phyloP scores from a whole-genome alignment of 2,797 vertebrate genomes.

The Phalloptychus januarius region DNA sequence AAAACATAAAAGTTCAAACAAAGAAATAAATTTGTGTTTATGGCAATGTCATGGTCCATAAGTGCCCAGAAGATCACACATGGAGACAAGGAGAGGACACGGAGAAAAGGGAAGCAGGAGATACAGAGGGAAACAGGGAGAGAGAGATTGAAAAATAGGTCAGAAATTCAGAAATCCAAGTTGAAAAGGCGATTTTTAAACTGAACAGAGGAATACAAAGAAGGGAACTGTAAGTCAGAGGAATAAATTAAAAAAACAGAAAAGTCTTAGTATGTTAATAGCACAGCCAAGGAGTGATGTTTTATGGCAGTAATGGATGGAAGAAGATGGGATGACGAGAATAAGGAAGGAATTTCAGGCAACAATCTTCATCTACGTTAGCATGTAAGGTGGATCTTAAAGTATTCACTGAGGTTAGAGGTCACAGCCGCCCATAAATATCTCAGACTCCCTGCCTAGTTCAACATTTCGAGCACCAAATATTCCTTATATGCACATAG shows the following conservation, averaged over 20 bases:
- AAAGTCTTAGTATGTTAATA: slow-evolving; percentile 77
- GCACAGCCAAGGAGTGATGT: slow-evolving; percentile 79
- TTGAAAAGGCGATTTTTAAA: slow-evolving; percentile 84
- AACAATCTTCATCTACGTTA: slow-evolving; percentile 33
- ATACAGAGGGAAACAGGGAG: slow-evolving; percentile 80
- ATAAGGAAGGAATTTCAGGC: slow-evolving; percentile 37
- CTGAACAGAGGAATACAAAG: slow-evolving; percentile 66
- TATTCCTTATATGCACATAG: background rate
- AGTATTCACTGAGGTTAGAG: background rate
- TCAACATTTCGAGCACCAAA: background rate
- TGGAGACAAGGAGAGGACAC: slow-evolving; percentile 75
- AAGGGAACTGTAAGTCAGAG: slow-evolving; percentile 77
- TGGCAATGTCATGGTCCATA: slow-evolving; percentile 87
- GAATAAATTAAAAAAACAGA: slow-evolving; percentile 58
- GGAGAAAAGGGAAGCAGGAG: slow-evolving; percentile 71
- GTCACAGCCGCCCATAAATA: background rate
- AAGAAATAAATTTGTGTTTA: slow-evolving; percentile 58
- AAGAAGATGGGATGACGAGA: slow-evolving; percentile 37
- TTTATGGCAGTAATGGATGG: slow-evolving; percentile 67
- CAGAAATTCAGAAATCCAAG: slow-evolving; percentile 93
- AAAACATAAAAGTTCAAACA: slow-evolving; percentile 40
- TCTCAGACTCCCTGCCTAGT: background rate
- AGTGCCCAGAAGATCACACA: slow-evolving; percentile 89
- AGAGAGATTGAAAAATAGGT: slow-evolving; percentile 91
- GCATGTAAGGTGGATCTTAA: background rate